Evolutionary conservation across 2,113 vertebrate species (phyloP), one percentile per base, ranked within the genome.

Genomic region (Sterrhoptilus dennistouni): DNA sequence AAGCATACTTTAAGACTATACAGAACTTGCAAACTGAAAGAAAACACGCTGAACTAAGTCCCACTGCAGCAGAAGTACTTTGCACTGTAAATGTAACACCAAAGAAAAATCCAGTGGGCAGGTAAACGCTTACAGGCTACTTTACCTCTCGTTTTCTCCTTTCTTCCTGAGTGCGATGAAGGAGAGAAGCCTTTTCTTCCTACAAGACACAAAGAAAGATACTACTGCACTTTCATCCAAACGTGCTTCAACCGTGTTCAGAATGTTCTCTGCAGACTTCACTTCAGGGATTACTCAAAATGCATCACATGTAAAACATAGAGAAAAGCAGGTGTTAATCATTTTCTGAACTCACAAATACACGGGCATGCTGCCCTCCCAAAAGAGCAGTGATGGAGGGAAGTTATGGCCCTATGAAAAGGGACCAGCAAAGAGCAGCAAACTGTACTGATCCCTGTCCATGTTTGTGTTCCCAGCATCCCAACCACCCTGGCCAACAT

Each of bases 141-240:
- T 86, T 97, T 97, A 99, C 99, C 99, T 99, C 99, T 98, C 99
- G 98, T 97, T 99, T 99, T 74, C 99, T 96, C 97, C 99, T 98
- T 97, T 99, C 99, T 97, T 99, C 99, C 98, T 99, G 99, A 96
- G 99, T 99, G 52, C 99, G 99, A 97, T 99, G 99, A 91, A 99
- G 96, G 93, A 99, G 98, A 93, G 99, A 99, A 66, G 99, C 98
- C 97, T 99, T 99, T 97, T 99, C 99, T 96, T 99, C 99, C 99
- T 99, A 40, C 21, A 97, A 96, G 87, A 9, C 40, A 79, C 14
- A 96, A 83, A 95, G 8, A 59, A 17, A 92, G 12, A 76, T 6
- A 38, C 7, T 18, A 28, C 12, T 56, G 35, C 50, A 59, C 64
- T 86, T 95, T 54, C 76, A 75, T 60, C 75, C 69, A 90, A 77